Evolutionary conservation across 2,797 vertebrate species (phyloP), one percentile per base, ranked within the genome.

Genomic region (Erithacus rubecula): DNA sequence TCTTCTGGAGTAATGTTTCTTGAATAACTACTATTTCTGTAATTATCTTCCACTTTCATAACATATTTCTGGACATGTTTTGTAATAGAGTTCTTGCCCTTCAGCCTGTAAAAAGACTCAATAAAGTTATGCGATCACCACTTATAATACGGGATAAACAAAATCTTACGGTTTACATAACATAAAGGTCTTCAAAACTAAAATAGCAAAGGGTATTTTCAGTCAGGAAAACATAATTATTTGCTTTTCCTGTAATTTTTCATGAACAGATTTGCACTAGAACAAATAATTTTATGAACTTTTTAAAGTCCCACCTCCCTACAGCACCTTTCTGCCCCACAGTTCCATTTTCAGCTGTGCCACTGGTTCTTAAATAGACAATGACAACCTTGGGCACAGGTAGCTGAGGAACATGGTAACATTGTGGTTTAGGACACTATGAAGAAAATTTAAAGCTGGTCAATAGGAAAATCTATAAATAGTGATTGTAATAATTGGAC

Each of bases 11-110:
- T 91, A 80, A 81, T 15, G 26, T 94, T 94, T 94, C 60, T 71
- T 86, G 51, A 82, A 69, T 93, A 93, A 95, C 80, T 96, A 93
- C 44, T 83, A 75, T 81, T 95, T 87, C 89, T 30, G 32, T 93
- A 93, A 96, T 96, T 89, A 74, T 81, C 34, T 91, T 94, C 52
- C 56, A 83, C 47, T 96, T 97, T 76, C 43, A 23, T 75, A 91
- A 85, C 46, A 84, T 59, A 44, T 90, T 80, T 89, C 63, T 89
- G 79, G 81, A 91, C 24, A 47, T 58, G 39, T 74, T 94, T 97
- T 94, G 46, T 85, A 80, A 39, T 79, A 90, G 81, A 59, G 34
- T 91, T 95, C 76, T 68, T 87, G 55, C 32, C 58, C 37, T 90
- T 68, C 41, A 62, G 23, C 55, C 37, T 76, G n/a, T 79, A 92